These are phyloP conservation scores for Eidolon dupreanum DNA, from an alignment of 2,797 vertebrate species.

Conservation along the genomic window DNA sequence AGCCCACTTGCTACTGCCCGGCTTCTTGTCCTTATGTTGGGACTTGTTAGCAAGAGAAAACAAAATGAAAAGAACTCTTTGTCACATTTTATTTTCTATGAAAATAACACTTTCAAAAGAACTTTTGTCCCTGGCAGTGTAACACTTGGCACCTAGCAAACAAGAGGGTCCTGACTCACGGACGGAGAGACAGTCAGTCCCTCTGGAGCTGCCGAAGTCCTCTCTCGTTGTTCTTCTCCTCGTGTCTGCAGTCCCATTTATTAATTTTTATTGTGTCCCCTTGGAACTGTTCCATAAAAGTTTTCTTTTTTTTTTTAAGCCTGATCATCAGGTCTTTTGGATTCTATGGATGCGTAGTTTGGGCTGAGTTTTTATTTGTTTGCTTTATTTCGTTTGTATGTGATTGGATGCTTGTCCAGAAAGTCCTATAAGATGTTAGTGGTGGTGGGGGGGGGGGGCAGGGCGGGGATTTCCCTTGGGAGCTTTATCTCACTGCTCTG, in stretches of 20 bases:
- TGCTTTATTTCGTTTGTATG: neutral
- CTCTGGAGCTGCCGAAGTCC: neutral
- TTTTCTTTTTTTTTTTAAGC: neutral
- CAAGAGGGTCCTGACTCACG: neutral
- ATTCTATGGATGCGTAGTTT: neutral
- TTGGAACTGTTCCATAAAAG: neutral
- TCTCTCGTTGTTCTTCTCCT: neutral
- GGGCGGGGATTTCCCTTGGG: neutral
- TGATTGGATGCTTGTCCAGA: neutral
- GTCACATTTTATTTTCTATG: neutral
- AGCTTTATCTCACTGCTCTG: neutral
- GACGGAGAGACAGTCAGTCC: neutral
- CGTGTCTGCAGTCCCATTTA: neutral
- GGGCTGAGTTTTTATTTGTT: neutral
- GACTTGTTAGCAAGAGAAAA: neutral
- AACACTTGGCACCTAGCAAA: neutral
- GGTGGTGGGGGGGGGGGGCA: no score
- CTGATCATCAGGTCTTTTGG: neutral
- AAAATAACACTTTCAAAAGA: constrained; percentile 38
- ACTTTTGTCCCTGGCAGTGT: constrained; percentile 9
- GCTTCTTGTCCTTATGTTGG: neutral
- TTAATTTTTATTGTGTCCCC: neutral
- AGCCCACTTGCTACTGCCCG: neutral
- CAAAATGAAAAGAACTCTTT: constrained; percentile 13
- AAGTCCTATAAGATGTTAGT: neutral